Evolutionary conservation across 2,888 invertebrate species (phyloP).

Genomic region (Agonopterix alstromeriana): DNA sequence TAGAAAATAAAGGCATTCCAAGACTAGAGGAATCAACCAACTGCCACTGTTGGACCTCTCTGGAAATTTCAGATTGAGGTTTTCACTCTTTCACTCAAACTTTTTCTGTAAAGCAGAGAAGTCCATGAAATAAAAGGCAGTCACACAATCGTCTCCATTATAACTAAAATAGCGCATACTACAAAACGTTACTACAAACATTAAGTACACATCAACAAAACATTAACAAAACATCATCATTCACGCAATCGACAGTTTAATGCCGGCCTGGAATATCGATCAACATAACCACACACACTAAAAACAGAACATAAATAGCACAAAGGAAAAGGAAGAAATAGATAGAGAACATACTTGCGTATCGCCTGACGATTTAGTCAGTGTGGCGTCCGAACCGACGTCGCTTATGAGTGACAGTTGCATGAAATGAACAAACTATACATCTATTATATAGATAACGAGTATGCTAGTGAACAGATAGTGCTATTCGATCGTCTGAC

Average conservation of each 20-base stretch:
- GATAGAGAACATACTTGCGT: conserved; percentile 64
- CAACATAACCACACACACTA: conserved; percentile 24
- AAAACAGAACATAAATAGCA: conserved; percentile 6
- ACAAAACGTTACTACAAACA: too few relatives aligned
- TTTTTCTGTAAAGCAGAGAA: too few relatives aligned
- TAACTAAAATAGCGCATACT: too few relatives aligned
- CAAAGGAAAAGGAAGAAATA: conserved; percentile 30
- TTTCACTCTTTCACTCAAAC: too few relatives aligned
- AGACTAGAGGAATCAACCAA: too few relatives aligned
- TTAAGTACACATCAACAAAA: not conserved
- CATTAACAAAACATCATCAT: not conserved
- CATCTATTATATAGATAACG: conserved; percentile 58
- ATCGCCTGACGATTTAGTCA: conserved; percentile 69
- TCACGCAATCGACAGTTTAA: conserved; percentile 5
- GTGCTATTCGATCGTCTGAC: conserved; percentile 9
- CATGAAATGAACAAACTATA: conserved; percentile 77
- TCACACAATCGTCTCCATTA: too few relatives aligned
- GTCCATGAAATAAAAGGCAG: too few relatives aligned
- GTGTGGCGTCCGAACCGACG: conserved; percentile 67
- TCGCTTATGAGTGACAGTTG: conserved; percentile 75
- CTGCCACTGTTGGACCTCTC: too few relatives aligned
- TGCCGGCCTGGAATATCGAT: conserved; percentile 18
- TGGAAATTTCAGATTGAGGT: too few relatives aligned
- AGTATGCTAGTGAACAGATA: conserved; percentile 11
- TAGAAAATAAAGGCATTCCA: too few relatives aligned